Conservation (phyloP, 2,113 vertebrate genomes). For the Nyctereutes procyonoides region DNA sequence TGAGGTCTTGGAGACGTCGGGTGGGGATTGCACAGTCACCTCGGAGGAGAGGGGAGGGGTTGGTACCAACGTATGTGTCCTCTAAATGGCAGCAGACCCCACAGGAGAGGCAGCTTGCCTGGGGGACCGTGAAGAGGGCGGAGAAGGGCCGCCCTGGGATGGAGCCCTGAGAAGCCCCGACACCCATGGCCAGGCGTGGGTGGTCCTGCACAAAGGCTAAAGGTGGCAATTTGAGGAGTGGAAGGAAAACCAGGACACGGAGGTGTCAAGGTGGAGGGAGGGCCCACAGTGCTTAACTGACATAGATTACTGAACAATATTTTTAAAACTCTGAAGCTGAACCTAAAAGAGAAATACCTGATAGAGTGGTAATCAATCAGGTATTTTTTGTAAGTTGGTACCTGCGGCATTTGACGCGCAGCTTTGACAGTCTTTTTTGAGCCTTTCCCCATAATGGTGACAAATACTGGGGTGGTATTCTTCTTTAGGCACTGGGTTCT, state of each 20-base stretch:
- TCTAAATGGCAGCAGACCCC: neutral
- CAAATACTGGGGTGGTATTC: neutral
- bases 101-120: neutral
- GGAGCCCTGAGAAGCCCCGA: neutral
- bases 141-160: neutral
- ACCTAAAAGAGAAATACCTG: neutral
- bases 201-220: neutral
- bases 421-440: neutral
- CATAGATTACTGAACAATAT: neutral
- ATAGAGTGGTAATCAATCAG: neutral
- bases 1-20: neutral
- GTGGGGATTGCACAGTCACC: neutral
- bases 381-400: neutral
- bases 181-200: neutral
- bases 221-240: neutral
- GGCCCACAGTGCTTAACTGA: neutral
- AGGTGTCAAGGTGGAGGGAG: neutral
- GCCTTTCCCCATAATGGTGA: neutral
- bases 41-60: neutral
- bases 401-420: neutral
- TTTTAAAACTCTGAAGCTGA: neutral
- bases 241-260: neutral
- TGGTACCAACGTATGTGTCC: neutral
- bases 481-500: neutral
- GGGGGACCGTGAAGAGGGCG: neutral